These are phyloP conservation scores for Morinoia aosen DNA, from an alignment of 2,888 invertebrate genomes.

Conservation along the genomic window DNA sequence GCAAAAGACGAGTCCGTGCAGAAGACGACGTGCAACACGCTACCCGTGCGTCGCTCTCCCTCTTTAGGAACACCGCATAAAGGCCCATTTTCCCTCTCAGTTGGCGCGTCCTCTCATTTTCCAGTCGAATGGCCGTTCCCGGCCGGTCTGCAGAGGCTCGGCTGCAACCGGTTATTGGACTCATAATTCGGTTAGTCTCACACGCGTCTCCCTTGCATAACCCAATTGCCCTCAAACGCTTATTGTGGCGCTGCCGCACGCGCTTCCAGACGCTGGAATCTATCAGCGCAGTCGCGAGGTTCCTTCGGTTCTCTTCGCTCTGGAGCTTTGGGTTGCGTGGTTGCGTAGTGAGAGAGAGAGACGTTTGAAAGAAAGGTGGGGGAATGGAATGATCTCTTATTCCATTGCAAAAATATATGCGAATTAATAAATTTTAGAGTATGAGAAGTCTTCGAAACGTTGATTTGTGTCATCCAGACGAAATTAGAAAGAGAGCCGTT, in stretches of 20 bases:
- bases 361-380: not conserved
- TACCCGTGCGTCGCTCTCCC: not conserved
- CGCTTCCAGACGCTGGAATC: not conserved
- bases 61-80: not conserved
- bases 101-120: conserved; percentile 40
- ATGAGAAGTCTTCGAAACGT: too few relatives aligned
- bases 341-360: not conserved
- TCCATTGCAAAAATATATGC: not conserved
- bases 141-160: conserved; percentile 22
- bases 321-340: not conserved
- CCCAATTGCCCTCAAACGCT: conserved; percentile 13
- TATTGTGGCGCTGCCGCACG: not conserved
- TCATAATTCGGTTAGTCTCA: conserved; percentile 49
- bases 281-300: not conserved
- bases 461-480: too few relatives aligned
- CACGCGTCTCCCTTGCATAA: conserved; percentile 23
- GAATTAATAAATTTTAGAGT: not conserved
- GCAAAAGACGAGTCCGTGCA: not conserved
- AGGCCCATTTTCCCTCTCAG: conserved; percentile 36
- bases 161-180: conserved; percentile 40
- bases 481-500: too few relatives aligned
- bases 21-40: not conserved
- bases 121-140: conserved; percentile 8
- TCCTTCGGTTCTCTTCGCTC: not conserved
- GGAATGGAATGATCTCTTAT: not conserved